Evolutionary conservation across 1,140 invertebrate genomes (phyloP), one percentile per base, ranked within the genome.

Genomic region (Phymorhynchus buccinoides): DNA sequence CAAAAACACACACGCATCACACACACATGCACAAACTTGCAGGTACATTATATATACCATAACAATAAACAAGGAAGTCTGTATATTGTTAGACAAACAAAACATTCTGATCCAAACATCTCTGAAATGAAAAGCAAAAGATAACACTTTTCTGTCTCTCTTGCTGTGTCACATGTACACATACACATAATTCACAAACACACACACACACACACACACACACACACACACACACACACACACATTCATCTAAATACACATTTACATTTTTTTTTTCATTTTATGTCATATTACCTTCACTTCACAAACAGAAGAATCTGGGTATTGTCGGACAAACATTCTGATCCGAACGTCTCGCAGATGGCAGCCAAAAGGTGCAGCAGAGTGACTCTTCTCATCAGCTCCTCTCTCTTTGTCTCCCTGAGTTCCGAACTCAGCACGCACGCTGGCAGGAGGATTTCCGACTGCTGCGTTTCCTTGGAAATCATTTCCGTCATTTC

Each of bases 221-320:
- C 0, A 62, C 1, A 27, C 56, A 62, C 56, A 62, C 56, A 62
- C 56, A 62, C 56, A 62, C 56, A 1, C 56, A 62, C 56, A 1
- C 56, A 62, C 6, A 62, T 27, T 0, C 56, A 1, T 27, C n/a
- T n/a, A n/a, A n/a, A n/a, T n/a, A n/a, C 44, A 48, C 44, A 48
- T 18, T 9, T 18, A 48, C 44, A 48, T 18, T 48, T 48, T 9
- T 9, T 48, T 48, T 48, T 6, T 48, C 22, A 37, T 35, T 32
- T 6, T 35, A n/a, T 79, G 9, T 3, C 78, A 80, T 7, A 16
- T 39, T 68, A 90, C 91, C 87, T 89, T 89, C 4, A 89, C 87
- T 89, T 89, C 4, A 89, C 88, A 89, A 91, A 91, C 16, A 88
- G 84, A 1, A 92, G 84, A 27, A 91, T 89, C 30, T 91, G 91